Base-by-base conservation (phyloP, 2,113 vertebrate species). In the Solea senegalensis region DNA sequence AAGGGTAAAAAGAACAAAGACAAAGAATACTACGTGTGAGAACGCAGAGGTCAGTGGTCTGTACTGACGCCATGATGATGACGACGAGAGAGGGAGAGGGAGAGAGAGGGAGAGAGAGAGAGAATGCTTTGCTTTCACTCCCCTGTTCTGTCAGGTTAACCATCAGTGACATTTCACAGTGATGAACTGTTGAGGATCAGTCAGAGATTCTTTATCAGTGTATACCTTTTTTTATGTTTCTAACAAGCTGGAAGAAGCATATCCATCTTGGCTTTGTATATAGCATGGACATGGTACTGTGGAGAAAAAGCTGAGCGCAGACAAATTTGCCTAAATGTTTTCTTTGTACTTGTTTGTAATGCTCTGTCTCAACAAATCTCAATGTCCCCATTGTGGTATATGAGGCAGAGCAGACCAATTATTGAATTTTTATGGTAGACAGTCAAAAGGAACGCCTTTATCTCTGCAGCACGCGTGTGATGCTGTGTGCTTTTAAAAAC, bases 1-100 rank as follows among this genome's bases (percentile, higher is more conserved):
- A 98, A 98, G 84, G 94, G 94, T 81, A 96, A 96, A 94, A 96
- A 96, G 91, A 96, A 98, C 93, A 98, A 98, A 79, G 96, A 98
- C 94, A 97, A 97, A 85, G 96, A 98, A 81, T 97, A 98, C 82
- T 98, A 97, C 67, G 96, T 98, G 85, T 98, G 94, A 96, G 81
- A 72, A 27, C 9, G 41, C 51, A 61, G 45, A 46, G 26, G 60
- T 59, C 45, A 56, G 43, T 8, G 21, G 54, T 48, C 56, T 56
- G 80, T 81, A 81, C 85, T 78, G 85, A 83, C 66, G 74, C 79
- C 21, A 21, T 21, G 21, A 21, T 1, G 21, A 21, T 1, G 21
- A 21, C 21, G 21, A 21, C 21, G 21, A 21, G 21, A 21, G 21
- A 21, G 21, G 1, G 21, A 21, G 21, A 21, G 21, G 1, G 21